Conservation (phyloP, 2,113 vertebrate species). For the Zonotrichia leucophrys region DNA sequence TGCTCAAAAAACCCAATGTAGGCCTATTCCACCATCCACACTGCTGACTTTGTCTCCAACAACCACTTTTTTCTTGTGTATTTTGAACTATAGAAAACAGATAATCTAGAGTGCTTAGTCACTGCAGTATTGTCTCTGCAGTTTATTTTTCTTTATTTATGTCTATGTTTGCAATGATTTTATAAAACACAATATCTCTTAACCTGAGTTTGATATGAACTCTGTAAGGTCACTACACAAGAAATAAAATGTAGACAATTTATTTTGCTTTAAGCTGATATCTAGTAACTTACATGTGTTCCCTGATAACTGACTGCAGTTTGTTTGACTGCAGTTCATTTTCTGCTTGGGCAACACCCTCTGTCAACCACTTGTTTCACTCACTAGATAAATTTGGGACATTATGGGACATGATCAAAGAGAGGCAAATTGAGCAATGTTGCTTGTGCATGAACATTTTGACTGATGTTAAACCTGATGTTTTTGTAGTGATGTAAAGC, state of each 20-base stretch:
- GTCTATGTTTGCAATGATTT: neutral
- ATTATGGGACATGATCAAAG: neutral
- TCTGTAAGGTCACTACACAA: neutral
- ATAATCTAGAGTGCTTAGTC: neutral
- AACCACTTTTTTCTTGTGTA: rapidly evolving
- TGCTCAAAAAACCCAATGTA: rapidly evolving
- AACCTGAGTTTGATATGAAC: neutral
- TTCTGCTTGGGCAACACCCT: neutral
- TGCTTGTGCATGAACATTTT: neutral
- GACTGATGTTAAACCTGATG: neutral
- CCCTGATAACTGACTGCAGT: neutral
- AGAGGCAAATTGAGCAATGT: neutral
- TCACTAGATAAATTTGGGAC: neutral
- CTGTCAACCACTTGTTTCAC: neutral
- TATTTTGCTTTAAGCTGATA: neutral
- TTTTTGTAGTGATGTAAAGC: neutral
- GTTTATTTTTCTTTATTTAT: neutral
- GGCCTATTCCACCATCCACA: neutral
- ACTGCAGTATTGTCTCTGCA: neutral
- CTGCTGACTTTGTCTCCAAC: neutral
- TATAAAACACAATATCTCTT: neutral
- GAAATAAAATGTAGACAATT: neutral
- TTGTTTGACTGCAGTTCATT: neutral
- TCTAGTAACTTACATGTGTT: neutral
- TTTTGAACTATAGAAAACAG: neutral